A percentile compares a stretch with the other conserved stretches of the same genome.
These are phyloP conservation scores for Monarcha castaneiventris DNA, from an alignment of 2,113 vertebrate genomes.

Conservation along the genomic window DNA sequence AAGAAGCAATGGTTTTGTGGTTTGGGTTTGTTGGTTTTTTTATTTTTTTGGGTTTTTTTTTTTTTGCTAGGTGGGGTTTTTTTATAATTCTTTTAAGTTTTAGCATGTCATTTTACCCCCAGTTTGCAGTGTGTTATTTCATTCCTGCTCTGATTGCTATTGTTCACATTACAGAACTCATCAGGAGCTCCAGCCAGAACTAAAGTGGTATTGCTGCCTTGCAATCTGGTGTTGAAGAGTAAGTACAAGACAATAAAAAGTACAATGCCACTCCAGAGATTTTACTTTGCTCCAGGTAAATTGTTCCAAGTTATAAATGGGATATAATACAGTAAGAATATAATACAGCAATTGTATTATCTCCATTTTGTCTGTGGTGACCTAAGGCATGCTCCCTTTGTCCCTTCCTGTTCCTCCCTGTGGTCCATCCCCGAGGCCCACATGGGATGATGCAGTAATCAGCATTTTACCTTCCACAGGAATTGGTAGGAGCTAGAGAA, in stretches of 20 bases:
- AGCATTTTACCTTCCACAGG: not conserved
- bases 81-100: not conserved
- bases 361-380: not conserved
- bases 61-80: accelerated
- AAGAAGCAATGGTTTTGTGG: not conserved
- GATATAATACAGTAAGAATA: not conserved
- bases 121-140: not conserved
- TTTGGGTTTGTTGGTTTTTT: not conserved
- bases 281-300: not conserved
- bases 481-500: not conserved
- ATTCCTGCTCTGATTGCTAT: not conserved
- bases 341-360: not conserved
- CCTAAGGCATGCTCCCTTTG: not conserved
- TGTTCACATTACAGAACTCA: not conserved
- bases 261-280: not conserved
- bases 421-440: not conserved
- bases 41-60: too few relatives aligned
- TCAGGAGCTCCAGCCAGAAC: not conserved
- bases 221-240: not conserved
- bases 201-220: not conserved
- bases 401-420: not conserved
- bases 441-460: not conserved
- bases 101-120: not conserved
- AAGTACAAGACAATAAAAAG: not conserved
- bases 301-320: not conserved